Percentiles rank a stretch among this genome's conserved stretches.
Evolutionary conservation across 1,140 invertebrate genomes (phyloP).

Genomic region (Holotrichia oblita): DNA sequence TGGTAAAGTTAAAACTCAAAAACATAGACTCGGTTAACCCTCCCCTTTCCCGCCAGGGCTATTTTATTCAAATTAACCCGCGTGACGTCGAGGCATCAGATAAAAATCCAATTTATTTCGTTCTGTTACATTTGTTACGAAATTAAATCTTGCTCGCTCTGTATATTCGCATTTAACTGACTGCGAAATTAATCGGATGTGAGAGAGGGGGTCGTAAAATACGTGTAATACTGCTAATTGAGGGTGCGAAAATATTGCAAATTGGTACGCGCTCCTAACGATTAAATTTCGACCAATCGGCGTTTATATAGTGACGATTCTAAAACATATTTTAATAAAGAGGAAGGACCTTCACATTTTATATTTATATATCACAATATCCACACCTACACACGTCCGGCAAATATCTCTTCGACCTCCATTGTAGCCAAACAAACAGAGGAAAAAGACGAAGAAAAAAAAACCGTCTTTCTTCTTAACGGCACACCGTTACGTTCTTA

Average conservation of each 20-base stretch:
- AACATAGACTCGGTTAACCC: too few species aligned
- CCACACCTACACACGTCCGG: too few species aligned
- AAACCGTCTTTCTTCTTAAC: too few species aligned
- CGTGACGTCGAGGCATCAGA: background rate
- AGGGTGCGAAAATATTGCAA: background rate
- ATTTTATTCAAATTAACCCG: slow-evolving; percentile 20
- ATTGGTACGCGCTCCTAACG: background rate
- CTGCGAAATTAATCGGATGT: background rate
- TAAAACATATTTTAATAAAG: too few species aligned
- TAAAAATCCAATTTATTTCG: slow-evolving; percentile 18
- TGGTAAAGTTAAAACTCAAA: too few species aligned
- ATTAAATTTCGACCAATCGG: background rate
- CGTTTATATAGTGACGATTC: too few species aligned
- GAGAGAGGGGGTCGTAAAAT: background rate
- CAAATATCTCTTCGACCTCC: too few species aligned
- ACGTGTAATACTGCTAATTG: background rate
- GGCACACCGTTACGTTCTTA: too few species aligned
- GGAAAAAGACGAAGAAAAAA: too few species aligned
- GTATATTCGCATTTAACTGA: slow-evolving; percentile 17
- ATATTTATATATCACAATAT: too few species aligned
- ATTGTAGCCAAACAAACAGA: too few species aligned
- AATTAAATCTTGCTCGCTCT: background rate
- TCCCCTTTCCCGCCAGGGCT: background rate
- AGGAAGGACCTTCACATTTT: too few species aligned
- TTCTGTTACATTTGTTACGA: slow-evolving; percentile 5